Evolutionary conservation across 2,113 vertebrate genomes (phyloP).

Genomic region (Hyperopisus bebe): DNA sequence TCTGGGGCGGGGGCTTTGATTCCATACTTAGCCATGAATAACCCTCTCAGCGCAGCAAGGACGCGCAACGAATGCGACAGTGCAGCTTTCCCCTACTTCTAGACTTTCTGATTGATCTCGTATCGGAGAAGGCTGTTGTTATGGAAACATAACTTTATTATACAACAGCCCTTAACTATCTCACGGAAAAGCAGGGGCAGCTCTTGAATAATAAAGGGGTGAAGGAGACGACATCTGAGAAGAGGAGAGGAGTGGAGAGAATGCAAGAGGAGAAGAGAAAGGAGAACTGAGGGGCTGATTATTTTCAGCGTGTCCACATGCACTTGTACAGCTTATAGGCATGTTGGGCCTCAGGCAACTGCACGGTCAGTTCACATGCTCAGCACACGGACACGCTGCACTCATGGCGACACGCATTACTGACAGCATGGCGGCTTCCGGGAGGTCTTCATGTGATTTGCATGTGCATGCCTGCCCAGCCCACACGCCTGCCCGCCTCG

Average conservation of each 20-base stretch:
- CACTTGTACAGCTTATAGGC: not conserved
- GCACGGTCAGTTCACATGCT: not conserved
- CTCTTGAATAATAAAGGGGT: constrained; percentile 35
- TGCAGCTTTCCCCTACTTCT: not conserved
- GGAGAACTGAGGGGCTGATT: not conserved
- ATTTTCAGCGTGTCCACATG: not conserved
- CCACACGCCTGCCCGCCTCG: not conserved
- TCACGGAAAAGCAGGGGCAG: constrained; percentile 45
- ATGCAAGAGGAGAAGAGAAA: not conserved
- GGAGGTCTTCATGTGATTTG: not conserved
- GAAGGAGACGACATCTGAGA: constrained; percentile 23
- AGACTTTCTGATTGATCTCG: constrained; percentile 31
- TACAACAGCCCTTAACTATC: constrained; percentile 49
- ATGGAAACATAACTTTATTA: constrained; percentile 60
- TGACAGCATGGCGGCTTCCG: not conserved
- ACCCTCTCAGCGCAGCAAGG: not conserved
- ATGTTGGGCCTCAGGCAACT: not conserved
- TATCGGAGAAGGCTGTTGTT: constrained; percentile 47
- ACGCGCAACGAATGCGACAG: not conserved
- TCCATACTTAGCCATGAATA: not conserved
- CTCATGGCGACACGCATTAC: not conserved
- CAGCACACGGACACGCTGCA: not conserved
- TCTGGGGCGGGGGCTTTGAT: not conserved
- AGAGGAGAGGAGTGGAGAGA: not conserved
- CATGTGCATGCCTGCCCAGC: not conserved